A percentile compares a stretch with the other conserved stretches of the same genome.
Conservation (phyloP, 2,797 vertebrate species). For the Champsocephalus esox region DNA sequence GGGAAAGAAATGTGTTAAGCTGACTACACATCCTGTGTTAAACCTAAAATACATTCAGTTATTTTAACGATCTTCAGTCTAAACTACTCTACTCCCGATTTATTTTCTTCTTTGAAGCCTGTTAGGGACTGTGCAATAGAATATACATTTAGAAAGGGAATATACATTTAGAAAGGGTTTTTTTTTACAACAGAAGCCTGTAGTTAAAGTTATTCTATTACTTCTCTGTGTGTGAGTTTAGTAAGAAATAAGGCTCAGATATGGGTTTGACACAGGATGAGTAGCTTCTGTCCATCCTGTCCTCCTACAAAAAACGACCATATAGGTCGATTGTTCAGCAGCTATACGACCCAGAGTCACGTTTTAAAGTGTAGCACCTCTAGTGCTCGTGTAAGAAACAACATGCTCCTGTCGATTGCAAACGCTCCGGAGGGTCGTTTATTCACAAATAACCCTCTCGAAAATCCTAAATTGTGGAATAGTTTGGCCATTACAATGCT, state of each 20-base stretch:
- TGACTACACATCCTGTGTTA: conserved; percentile 4
- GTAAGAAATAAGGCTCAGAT: conserved; percentile 5
- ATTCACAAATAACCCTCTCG: too few relatives aligned
- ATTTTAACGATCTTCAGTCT: conserved; percentile 28
- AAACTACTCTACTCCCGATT: conserved; percentile 14
- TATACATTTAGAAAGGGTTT: not conserved
- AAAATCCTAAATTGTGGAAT: too few relatives aligned
- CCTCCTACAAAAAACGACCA: too few relatives aligned
- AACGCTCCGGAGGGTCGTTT: too few relatives aligned
- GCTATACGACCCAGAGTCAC: too few relatives aligned
- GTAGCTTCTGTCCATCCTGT: conserved; percentile 17
- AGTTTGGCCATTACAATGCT: too few relatives aligned
- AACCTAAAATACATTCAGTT: conserved; percentile 20
- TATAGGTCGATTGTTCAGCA: too few relatives aligned
- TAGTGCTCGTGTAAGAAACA: too few relatives aligned
- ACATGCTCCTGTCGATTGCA: too few relatives aligned
- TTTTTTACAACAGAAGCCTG: conserved; percentile 8
- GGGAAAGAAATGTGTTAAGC: not conserved
- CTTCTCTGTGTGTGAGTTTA: not conserved
- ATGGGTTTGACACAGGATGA: conserved; percentile 11
- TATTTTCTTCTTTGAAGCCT: not conserved
- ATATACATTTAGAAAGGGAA: not conserved
- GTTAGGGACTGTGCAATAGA: not conserved
- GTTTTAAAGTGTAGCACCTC: too few relatives aligned
- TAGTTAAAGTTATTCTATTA: conserved; percentile 36